phyloP scores from a whole-genome alignment of 2,113 vertebrate genomes.

The Myrmecophaga tridactyla region DNA sequence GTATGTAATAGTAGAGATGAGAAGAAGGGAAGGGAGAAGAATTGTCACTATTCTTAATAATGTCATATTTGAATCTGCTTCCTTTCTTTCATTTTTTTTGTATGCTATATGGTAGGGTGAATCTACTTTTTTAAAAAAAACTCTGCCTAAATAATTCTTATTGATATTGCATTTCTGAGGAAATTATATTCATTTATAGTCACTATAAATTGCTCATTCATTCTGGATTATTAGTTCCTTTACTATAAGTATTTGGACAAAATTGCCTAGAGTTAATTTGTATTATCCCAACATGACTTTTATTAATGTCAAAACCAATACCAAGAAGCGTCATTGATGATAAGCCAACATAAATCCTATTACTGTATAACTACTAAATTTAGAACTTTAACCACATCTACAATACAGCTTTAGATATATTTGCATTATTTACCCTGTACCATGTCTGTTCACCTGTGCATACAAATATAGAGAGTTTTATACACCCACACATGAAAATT shows the following conservation, averaged over 20 bases:
- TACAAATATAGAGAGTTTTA: neutral
- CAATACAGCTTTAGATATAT: neutral
- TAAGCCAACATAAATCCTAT: neutral
- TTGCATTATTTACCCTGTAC: neutral
- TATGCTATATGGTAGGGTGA: too few relatives aligned
- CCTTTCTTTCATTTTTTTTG: too few relatives aligned
- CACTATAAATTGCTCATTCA: neutral
- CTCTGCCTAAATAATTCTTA: neutral
- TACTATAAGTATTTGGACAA: neutral
- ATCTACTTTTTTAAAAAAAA: neutral
- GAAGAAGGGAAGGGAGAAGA: neutral
- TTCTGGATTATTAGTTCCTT: neutral
- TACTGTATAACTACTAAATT: neutral
- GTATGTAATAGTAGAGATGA: neutral
- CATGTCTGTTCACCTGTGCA: neutral
- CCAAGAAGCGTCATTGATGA: neutral
- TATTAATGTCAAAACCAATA: conserved; percentile 8
- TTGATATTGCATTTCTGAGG: neutral
- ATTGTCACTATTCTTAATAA: neutral
- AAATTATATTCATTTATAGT: neutral
- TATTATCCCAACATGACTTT: neutral
- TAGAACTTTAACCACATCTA: neutral
- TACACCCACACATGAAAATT: neutral
- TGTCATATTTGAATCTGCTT: neutral
- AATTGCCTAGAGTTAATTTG: neutral